Percentiles rank a stretch among this genome's conserved stretches.
phyloP scores from a whole-genome alignment of 2,113 vertebrate genomes.

The Taurulus bubalis region DNA sequence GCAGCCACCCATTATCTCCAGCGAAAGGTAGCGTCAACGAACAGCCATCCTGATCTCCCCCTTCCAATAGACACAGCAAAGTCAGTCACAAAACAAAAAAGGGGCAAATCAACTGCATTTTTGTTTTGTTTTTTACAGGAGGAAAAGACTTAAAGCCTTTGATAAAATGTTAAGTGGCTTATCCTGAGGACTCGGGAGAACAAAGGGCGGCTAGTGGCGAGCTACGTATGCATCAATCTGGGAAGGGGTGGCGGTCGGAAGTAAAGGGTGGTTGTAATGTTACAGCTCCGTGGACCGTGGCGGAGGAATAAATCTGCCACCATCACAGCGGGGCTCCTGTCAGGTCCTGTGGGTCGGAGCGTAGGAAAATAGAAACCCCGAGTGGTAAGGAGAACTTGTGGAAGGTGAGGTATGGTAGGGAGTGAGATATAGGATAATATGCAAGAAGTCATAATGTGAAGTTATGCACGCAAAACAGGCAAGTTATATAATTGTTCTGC shows the following conservation, averaged over 20 bases:
- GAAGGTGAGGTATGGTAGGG: background rate
- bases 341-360: background rate
- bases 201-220: slow-evolving; percentile 57
- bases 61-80: background rate
- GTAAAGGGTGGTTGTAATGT: slow-evolving; percentile 28
- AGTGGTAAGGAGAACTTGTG: slow-evolving; percentile 4
- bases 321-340: slow-evolving; percentile 38
- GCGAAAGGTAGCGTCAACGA: slow-evolving; percentile 22
- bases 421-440: slow-evolving; percentile 23
- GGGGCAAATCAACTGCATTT: slow-evolving; percentile 7
- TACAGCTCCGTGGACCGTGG: slow-evolving; percentile 8
- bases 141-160: slow-evolving; percentile 32
- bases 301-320: slow-evolving; percentile 38
- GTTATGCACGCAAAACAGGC: slow-evolving; percentile 26
- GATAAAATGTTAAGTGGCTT: slow-evolving; percentile 37
- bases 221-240: slow-evolving; percentile 34
- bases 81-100: background rate
- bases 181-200: slow-evolving; percentile 55
- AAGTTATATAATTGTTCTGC: slow-evolving; percentile 56
- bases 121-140: background rate
- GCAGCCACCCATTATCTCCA: slow-evolving; percentile 51
- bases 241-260: slow-evolving; percentile 35
- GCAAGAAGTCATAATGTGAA: slow-evolving; percentile 9
- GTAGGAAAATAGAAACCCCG: background rate
- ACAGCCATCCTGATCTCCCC: background rate